Evolutionary conservation across 2,888 invertebrate species (phyloP), one percentile per base, ranked within the genome.

Genomic region (Xestobium rufovillosum): DNA sequence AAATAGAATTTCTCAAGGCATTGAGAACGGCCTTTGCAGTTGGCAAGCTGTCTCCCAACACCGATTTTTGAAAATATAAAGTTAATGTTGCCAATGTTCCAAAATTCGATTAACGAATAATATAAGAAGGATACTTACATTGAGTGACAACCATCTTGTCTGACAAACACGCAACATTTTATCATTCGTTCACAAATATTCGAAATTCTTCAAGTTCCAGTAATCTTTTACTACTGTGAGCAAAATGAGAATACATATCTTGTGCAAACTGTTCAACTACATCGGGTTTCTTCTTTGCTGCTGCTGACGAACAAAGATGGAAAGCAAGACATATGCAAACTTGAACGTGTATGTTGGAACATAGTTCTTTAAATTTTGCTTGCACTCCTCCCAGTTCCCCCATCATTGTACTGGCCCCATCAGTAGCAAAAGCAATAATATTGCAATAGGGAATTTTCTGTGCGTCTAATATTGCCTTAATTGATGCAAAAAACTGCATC

Each of bases 41-140:
- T 14, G 33, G 42, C 10, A 39, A 16, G 27, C 42, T 39, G 9
- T 42, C 37, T 25, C 37, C 42, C 14, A 34, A 13, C 13, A 33
- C 37, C 3, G 36, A 39, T 28, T 36, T 29, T 27, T 42, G 39
- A 30, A 39, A 42, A 28, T 30, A 43, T 8, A 43, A 26, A 12
- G n/a, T 37, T n/a, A 41, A 17, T n/a, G 39, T 17, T 38, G 28
- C 36, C 41, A 41, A 25, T 43, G 29, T 26, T 41, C 36, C 10
- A 43, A 8, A 11, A 43, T 41, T 38, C 41, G 27, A 16, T 35
- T 30, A 10, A 34, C 43, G 10, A 43, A n/a, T n/a, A n/a, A 4
- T 3, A 26, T 12, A n/a, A 37, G 26, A 14, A 31, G 27, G 13
- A 23, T 17, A 19, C 10, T 15, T 34, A 27, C 40, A 37, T 37